phyloP scores from a whole-genome alignment of 64 coral and sea anemone genomes.

The Pocillopora verrucosa region DNA sequence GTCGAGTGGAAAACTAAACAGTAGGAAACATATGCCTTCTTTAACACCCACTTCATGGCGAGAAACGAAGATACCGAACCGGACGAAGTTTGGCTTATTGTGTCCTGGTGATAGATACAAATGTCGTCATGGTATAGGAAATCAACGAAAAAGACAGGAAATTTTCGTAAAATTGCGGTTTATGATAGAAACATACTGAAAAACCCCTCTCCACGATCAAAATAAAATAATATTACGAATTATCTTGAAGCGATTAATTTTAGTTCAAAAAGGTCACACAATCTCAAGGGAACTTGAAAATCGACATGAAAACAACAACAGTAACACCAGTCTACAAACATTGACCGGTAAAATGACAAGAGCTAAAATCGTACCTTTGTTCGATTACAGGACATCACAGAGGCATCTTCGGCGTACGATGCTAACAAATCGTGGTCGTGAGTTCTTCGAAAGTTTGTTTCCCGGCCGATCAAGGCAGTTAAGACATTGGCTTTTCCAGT shows the following conservation, averaged over 20 bases:
- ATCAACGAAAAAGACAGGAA: background rate
- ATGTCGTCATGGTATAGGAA: background rate
- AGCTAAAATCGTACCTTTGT: slow-evolving; percentile 8
- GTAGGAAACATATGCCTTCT: slow-evolving; percentile 10
- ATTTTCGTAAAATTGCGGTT: background rate
- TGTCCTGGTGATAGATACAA: background rate
- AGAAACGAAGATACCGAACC: background rate
- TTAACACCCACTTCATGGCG: background rate
- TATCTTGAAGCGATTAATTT: background rate
- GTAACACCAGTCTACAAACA: slow-evolving; percentile 22
- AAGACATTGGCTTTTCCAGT: background rate
- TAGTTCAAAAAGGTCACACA: slow-evolving; percentile 23
- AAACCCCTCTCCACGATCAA: background rate
- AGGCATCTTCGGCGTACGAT: slow-evolving; percentile 13
- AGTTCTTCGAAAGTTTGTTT: background rate
- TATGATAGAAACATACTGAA: background rate
- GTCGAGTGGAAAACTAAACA: background rate
- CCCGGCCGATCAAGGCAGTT: slow-evolving; percentile 18
- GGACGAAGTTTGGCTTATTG: background rate
- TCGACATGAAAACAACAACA: background rate
- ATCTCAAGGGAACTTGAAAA: slow-evolving; percentile 23
- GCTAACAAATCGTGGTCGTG: slow-evolving; percentile 18
- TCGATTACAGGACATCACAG: slow-evolving; percentile 33
- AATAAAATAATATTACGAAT: slow-evolving; percentile 21
- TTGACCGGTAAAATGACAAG: background rate